These are phyloP conservation scores for Eilema griseolum DNA, from an alignment of 2,888 invertebrate species.

Conservation along the genomic window DNA sequence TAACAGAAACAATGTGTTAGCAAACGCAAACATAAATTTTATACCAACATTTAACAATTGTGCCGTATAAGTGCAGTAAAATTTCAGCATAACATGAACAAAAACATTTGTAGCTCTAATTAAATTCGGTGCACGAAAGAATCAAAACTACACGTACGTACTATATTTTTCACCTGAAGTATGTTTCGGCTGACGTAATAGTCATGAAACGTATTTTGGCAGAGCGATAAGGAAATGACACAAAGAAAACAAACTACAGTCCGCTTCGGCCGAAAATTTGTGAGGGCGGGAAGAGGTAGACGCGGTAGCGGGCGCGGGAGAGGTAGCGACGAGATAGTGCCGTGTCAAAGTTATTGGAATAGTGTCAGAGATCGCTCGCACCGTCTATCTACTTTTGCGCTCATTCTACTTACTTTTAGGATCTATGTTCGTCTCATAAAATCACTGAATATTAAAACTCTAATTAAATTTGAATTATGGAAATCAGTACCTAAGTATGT, in stretches of 20 bases:
- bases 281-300: conserved; percentile 61
- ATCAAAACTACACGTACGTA: conserved; percentile 67
- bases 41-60: conserved; percentile 39
- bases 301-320: conserved; percentile 53
- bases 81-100: background rate
- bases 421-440: conserved; percentile 17
- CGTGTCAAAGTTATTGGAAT: conserved; percentile 83
- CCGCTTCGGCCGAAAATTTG: conserved; percentile 81
- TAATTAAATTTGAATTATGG: background rate
- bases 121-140: conserved; percentile 47
- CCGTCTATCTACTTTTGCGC: conserved; percentile 64
- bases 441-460: background rate
- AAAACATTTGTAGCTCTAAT: conserved; percentile 11
- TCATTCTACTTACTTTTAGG: conserved; percentile 37
- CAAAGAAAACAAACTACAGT: conserved; percentile 86
- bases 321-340: conserved; percentile 64
- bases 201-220: conserved; percentile 87
- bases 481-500: background rate
- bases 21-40: conserved; percentile 43
- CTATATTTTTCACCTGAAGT: conserved; percentile 82
- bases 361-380: conserved; percentile 78
- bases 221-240: conserved; percentile 87
- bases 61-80: conserved; percentile 13
- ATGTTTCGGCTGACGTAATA: conserved; percentile 83
- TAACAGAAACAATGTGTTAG: conserved; percentile 47